Percentiles rank a stretch among this genome's conserved stretches.
These are phyloP conservation scores for Eupeodes latifasciatus DNA, from an alignment of 2,888 invertebrate species.

Conservation along the genomic window DNA sequence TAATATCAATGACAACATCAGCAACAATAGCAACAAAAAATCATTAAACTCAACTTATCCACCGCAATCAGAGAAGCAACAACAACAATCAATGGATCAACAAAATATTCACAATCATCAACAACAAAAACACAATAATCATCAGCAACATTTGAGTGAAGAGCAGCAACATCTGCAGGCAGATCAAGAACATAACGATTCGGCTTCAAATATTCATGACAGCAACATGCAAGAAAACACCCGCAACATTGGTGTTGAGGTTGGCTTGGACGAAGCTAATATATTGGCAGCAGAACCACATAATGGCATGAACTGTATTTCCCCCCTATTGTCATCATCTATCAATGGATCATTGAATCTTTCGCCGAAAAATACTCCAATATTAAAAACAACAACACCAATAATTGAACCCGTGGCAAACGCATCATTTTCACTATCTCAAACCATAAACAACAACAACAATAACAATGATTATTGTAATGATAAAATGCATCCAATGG, in stretches of 20 bases:
- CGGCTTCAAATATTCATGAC: slow-evolving; percentile 37
- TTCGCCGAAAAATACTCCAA: slow-evolving; percentile 28
- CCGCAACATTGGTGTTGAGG: not conserved
- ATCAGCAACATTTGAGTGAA: slow-evolving; percentile 33
- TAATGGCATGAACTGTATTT: slow-evolving; percentile 42
- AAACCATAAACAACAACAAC: slow-evolving; percentile 60
- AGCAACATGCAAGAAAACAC: slow-evolving; percentile 46
- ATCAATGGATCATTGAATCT: slow-evolving; percentile 4
- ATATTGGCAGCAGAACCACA: slow-evolving; percentile 34
- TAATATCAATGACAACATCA: slow-evolving; percentile 54
- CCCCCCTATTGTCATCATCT: slow-evolving; percentile 22
- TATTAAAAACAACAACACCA: not conserved
- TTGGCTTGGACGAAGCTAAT: slow-evolving; percentile 15
- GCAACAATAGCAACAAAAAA: slow-evolving; percentile 51
- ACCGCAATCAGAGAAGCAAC: slow-evolving; percentile 39
- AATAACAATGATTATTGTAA: slow-evolving; percentile 67
- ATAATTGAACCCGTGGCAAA: not conserved
- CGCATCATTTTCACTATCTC: not conserved
- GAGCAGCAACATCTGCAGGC: slow-evolving; percentile 40
- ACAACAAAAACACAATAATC: slow-evolving; percentile 50
- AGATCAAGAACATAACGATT: slow-evolving; percentile 35
- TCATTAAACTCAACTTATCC: slow-evolving; percentile 52
- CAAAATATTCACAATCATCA: slow-evolving; percentile 62
- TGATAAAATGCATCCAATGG: slow-evolving; percentile 37
- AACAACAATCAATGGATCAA: slow-evolving; percentile 73